Base-by-base conservation (phyloP, 2,888 invertebrate genomes). In the Nysson spinosus region DNA sequence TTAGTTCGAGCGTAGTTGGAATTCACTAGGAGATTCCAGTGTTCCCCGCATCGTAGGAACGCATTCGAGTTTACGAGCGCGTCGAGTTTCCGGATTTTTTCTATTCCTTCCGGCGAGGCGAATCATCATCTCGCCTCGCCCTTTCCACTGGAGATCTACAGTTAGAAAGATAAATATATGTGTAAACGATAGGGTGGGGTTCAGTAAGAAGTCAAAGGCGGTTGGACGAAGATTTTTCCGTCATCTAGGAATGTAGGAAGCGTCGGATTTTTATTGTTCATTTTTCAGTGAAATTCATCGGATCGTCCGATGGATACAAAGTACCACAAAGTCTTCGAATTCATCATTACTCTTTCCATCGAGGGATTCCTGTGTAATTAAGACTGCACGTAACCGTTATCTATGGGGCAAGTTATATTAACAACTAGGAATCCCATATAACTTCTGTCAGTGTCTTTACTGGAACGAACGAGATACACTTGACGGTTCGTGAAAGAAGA, bases 21-120 rank as follows among this genome's bases (percentile, higher is more conserved):
- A 74, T 62, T n/a, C 47, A 14, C 24, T 37, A 2, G 9, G n/a
- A 40, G 57, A 76, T 76, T 61, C 66, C 65, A 61, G 14, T 22
- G 56, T 46, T 19, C 51, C 37, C 51, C 14, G 19, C 35, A 6
- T 16, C 30, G 57, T 28, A 57, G 60, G 61, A 73, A 61, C 52
- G 69, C 60, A 61, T 34, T 40, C 44, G 64, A 14, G 47, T 75
- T 77, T 75, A 75, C 70, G 75, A 69, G 61, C 77, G 62, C 63
- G 30, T 55, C 60, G 46, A 26, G 55, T 64, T 77, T 76, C 66
- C 77, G 75, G 61, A 75, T 66, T 75, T 77, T 76, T 75, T 61
- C 44, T 62, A 40, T 39, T 26, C 56, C 61, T 69, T 72, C 57
- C 68, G 68, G 64, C 58, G 24, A 46, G 34, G 42, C 44, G 56